Evolutionary conservation across 2,113 vertebrate genomes (phyloP), one percentile per base, ranked within the genome.

Genomic region (Hoplias malabaricus): DNA sequence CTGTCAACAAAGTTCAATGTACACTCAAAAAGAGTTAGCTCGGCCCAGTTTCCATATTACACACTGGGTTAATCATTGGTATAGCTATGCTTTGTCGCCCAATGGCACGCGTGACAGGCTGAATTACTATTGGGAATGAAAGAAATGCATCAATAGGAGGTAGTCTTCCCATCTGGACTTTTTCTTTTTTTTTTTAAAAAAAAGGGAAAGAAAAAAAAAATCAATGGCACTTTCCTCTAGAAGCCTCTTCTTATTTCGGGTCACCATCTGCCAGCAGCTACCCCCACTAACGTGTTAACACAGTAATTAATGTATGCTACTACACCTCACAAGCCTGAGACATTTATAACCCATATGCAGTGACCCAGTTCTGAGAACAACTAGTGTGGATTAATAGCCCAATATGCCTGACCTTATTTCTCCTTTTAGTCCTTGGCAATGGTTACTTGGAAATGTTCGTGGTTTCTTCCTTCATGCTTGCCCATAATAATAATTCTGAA

Each of bases 221-320:
- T 84, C 77, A 75, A 80, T 85, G 71, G 29, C 59, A 19, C 62
- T 66, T 67, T 79, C 67, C 76, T 53, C 54, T 34, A 65, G 76
- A 61, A 79, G 23, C 13, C 34, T 75, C 69, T 59, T 48, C 43
- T 70, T 57, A 29, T 77, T 36, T 77, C 61, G 25, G 75, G 79
- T 81, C 81, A 83, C 84, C 84, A 81, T 81, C 81, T 85, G 81
- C 63, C 79, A 57, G 62, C 21, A 29, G 38, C 38, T 65, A 33
- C n/a, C 21, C 16, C 16, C 19, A 1, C 46, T 5, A 12, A 50
- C 27, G 23, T 70, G 48, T 63, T 31, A 77, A 42, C 25, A 5
- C 48, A n/a, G 70, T 72, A 75, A 80, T 69, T 67, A 77, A 57
- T 71, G 7, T 59, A 72, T 29, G 63, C 54, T 48, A 33, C 65